These are phyloP conservation scores for Perca fluviatilis DNA, from an alignment of 2,113 vertebrate species.

Conservation along the genomic window DNA sequence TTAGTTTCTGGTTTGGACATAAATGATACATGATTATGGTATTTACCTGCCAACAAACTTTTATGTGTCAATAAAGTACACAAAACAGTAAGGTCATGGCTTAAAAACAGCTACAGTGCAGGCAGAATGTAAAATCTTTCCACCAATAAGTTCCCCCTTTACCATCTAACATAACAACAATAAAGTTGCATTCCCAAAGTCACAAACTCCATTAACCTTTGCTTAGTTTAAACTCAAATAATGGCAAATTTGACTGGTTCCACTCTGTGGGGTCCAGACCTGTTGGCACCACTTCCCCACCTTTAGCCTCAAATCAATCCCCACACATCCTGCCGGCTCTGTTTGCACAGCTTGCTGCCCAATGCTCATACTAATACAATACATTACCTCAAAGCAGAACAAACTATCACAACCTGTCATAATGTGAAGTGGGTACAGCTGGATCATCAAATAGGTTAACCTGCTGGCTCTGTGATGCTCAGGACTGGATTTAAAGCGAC, in stretches of 20 bases:
- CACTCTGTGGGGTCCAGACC: constrained; percentile 78
- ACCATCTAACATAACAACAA: constrained; percentile 24
- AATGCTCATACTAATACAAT: constrained; percentile 68
- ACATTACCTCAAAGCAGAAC: constrained; percentile 65
- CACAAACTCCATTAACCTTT: constrained; percentile 76
- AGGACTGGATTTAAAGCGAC: background rate
- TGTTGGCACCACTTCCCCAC: constrained; percentile 77
- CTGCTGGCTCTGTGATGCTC: constrained; percentile 1
- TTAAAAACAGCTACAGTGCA: background rate
- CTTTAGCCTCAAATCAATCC: constrained; percentile 73
- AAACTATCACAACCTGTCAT: constrained; percentile 63
- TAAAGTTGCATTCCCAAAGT: constrained; percentile 65
- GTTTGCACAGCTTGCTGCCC: constrained; percentile 82
- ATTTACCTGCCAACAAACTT: background rate
- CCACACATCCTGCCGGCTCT: constrained; percentile 63
- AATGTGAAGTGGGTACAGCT: constrained; percentile 36
- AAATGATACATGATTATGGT: background rate
- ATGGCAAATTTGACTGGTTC: constrained; percentile 79
- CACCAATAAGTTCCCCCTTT: background rate
- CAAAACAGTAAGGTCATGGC: background rate
- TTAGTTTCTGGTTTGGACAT: background rate
- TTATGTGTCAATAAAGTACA: background rate
- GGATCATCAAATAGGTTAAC: constrained; percentile 39
- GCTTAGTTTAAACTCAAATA: constrained; percentile 74
- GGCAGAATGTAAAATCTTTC: constrained; percentile 1